Evolutionary conservation across 2,888 invertebrate genomes (phyloP).

Genomic region (Pristionchus arcanus): DNA sequence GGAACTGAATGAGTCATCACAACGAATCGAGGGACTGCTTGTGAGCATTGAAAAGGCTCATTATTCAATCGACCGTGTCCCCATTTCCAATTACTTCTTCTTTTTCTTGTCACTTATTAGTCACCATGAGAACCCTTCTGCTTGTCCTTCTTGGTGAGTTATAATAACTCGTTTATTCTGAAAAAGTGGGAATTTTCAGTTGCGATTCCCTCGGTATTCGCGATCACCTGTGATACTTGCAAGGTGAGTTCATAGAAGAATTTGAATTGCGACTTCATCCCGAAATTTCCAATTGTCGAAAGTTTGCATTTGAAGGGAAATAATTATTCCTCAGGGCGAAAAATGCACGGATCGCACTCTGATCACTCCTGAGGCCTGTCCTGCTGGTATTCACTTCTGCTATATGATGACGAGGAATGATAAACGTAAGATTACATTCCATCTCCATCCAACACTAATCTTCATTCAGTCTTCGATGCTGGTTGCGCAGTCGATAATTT

Average conservation of each 20-base stretch:
- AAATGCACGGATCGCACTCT: slow-evolving; percentile 3
- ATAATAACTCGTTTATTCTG: not conserved
- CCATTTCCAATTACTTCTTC: slow-evolving; percentile 8
- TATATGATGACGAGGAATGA: slow-evolving; percentile 30
- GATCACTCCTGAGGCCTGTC: slow-evolving; percentile 17
- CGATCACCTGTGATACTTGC: slow-evolving; percentile 44
- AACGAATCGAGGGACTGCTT: not conserved
- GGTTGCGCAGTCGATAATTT: slow-evolving; percentile 4
- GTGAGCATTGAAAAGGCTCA: slow-evolving; percentile 20
- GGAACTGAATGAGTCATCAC: slow-evolving; percentile 36
- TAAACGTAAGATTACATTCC: not conserved
- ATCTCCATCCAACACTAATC: not conserved
- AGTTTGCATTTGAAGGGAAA: not conserved
- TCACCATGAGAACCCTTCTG: slow-evolving; percentile 11
- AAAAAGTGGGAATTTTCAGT: not conserved
- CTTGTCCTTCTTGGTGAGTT: not conserved
- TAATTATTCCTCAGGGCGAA: not conserved
- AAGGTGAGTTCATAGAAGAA: not conserved
- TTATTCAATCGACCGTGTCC: slow-evolving; percentile 9
- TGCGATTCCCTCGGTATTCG: not conserved
- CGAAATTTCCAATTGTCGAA: not conserved
- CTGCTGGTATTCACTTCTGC: slow-evolving; percentile 9
- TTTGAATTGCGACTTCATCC: no score
- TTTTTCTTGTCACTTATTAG: not conserved
- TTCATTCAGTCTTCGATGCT: slow-evolving; percentile 30